Evolutionary conservation across 1,140 invertebrate genomes (phyloP), one percentile per base, ranked within the genome.

Genomic region (Diabrotica undecimpunctata): DNA sequence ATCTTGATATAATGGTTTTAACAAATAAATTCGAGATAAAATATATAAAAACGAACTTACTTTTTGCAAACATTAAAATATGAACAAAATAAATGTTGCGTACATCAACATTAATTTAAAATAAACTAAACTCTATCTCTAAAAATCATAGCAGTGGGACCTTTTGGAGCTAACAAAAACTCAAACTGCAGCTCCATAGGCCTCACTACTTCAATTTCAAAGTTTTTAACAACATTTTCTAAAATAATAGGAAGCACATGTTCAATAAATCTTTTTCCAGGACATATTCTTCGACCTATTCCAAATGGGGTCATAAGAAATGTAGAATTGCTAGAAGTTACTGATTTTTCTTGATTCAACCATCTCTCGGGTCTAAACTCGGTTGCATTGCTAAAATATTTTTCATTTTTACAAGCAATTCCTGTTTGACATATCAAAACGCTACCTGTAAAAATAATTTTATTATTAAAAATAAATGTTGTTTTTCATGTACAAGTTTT

Each of bases 301-400:
- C 96, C 96, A 80, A 97, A 98, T 0, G 95, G 93, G 5, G 91
- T 86, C 0, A 95, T 85, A 12, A 95, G 79, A 37, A 82, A 84
- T 5, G 85, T 80, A 0, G 85, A 81, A 66, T 77, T 77, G 5
- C 77, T 77, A 35, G 81, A 75, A 6, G 78, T 77, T 7, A 78
- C 73, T 9, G 78, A 71, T 65, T 77, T 78, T n/a, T 78, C 72
- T 5, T 78, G 76, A 37, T 83, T 78, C 11, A 95, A 76, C 95
- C 90, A 97, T 36, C 90, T 84, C 79, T 94, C 93, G 7, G 95
- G 95, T 9, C 84, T 75, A 75, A 89, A 97, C 64, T 88, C 80
- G 41, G 83, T 78, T 5, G 94, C 89, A 54, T 90, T 81, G 65
- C 84, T 84, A 79, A 92, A 97, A 78, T 95, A 92, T 52, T 84